Evolutionary conservation across 2,113 vertebrate genomes (phyloP), one percentile per base, ranked within the genome.

Genomic region (Tympanuchus pallidicinctus): DNA sequence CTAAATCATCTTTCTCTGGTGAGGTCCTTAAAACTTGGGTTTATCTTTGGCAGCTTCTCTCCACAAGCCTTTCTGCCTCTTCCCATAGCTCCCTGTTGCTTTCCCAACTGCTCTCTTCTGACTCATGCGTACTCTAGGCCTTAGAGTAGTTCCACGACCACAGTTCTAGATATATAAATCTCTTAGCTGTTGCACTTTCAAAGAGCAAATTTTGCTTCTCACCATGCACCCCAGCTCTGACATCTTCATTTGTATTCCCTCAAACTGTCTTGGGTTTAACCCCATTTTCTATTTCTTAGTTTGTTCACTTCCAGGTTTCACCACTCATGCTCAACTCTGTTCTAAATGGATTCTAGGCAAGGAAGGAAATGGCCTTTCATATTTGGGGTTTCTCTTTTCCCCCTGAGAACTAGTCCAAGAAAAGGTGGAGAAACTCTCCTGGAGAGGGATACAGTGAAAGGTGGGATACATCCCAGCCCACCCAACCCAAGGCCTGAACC

Each of bases 1-100:
- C 99, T 98, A 99, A 99, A 97, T 99, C 99, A 72, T 99, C 99
- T 90, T 99, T 99, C 98, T 98, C 99, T 99, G 99, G 99, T 99
- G 96, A 98, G 97, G 93, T 84, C 89, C 95, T 86, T 36, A 14
- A 45, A 85, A 92, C 81, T 90, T 77, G 69, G 45, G 43, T 78
- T 82, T 73, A 13, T 43, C 24, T 24, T 60, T 73, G 54, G 42
- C 92, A 91, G 45, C 82, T 86, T 78, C 72, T 82, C 61, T 87
- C 45, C 77, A 77, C 60, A 80, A 82, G 78, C 86, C 71, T 84
- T 42, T 86, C 50, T 52, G 70, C 82, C 63, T 94, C 78, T 89
- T 90, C 42, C 64, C 42, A 2, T 92, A 52, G 30, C 48, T 74
- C 19, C 65, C 72, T 64, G 16, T 86, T 56, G 22, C 67, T 93